These are phyloP conservation scores for Menura novaehollandiae DNA, from an alignment of 2,113 vertebrate genomes.

Conservation along the genomic window DNA sequence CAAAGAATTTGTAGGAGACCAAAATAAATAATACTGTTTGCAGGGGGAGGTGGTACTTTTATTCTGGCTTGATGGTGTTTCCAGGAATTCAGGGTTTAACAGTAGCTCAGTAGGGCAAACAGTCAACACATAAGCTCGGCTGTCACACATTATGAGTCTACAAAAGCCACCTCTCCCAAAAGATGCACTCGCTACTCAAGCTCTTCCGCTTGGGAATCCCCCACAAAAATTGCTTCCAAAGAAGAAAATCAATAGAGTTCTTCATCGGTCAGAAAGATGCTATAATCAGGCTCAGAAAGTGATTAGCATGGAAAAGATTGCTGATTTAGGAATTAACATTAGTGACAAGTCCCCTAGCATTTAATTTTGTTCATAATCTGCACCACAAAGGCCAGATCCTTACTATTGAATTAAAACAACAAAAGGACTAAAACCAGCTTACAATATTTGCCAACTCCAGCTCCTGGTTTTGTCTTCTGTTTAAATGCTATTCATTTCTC, in stretches of 20 bases:
- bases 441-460: neutral
- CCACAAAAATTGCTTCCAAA: neutral
- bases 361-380: neutral
- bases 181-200: neutral
- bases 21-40: neutral
- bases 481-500: constrained; percentile 1
- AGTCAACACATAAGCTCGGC: neutral
- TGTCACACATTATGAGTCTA: neutral
- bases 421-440: neutral
- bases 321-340: neutral
- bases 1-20: neutral
- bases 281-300: neutral
- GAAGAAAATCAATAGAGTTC: neutral
- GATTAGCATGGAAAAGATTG: neutral
- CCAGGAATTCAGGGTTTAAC: neutral
- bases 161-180: neutral
- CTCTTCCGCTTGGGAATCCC: neutral
- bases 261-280: neutral
- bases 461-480: neutral
- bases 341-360: neutral
- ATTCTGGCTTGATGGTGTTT: neutral
- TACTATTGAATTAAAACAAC: neutral
- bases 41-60: neutral
- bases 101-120: neutral
- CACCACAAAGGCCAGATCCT: neutral